These are phyloP conservation scores for Anabacerthia variegaticeps DNA, from an alignment of 2,797 vertebrate species.

Conservation along the genomic window DNA sequence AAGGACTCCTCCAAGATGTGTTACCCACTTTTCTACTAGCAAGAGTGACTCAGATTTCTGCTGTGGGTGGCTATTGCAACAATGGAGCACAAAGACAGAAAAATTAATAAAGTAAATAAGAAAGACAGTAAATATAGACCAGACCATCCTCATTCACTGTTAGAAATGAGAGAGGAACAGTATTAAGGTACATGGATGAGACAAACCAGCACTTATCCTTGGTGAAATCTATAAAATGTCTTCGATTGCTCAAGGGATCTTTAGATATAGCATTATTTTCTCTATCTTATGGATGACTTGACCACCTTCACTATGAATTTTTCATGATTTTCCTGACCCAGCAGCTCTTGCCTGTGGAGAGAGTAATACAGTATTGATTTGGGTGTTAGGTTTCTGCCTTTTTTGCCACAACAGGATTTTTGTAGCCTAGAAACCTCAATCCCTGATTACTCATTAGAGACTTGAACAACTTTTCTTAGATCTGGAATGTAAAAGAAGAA, in stretches of 20 bases:
- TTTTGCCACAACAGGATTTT: slow-evolving; percentile 80
- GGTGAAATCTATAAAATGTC: slow-evolving; percentile 82
- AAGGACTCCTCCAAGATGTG: not conserved
- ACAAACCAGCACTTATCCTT: slow-evolving; percentile 85
- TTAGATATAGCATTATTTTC: slow-evolving; percentile 84
- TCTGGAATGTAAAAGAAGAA: slow-evolving; percentile 69
- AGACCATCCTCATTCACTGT: slow-evolving; percentile 76
- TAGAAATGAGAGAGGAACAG: slow-evolving; percentile 73
- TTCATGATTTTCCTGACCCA: slow-evolving; percentile 87
- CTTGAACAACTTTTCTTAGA: slow-evolving; percentile 75
- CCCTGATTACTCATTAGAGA: slow-evolving; percentile 82
- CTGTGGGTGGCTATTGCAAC: not conserved
- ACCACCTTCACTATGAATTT: slow-evolving; percentile 88
- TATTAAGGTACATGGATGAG: slow-evolving; percentile 80
- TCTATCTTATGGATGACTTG: slow-evolving; percentile 83
- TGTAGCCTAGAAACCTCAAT: slow-evolving; percentile 83
- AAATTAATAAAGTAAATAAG: slow-evolving; percentile 71
- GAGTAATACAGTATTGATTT: slow-evolving; percentile 85
- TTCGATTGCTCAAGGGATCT: slow-evolving; percentile 82
- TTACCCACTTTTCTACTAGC: not conserved
- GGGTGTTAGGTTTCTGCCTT: slow-evolving; percentile 80
- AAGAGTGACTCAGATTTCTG: slow-evolving; percentile 25
- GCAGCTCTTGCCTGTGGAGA: slow-evolving; percentile 83
- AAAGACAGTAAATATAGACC: slow-evolving; percentile 75
- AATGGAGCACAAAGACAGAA: slow-evolving; percentile 6